A percentile compares a stretch with the other conserved stretches of the same genome.
phyloP scores from a whole-genome alignment of 2,797 vertebrate genomes.

The Dendrocincla fuliginosa region DNA sequence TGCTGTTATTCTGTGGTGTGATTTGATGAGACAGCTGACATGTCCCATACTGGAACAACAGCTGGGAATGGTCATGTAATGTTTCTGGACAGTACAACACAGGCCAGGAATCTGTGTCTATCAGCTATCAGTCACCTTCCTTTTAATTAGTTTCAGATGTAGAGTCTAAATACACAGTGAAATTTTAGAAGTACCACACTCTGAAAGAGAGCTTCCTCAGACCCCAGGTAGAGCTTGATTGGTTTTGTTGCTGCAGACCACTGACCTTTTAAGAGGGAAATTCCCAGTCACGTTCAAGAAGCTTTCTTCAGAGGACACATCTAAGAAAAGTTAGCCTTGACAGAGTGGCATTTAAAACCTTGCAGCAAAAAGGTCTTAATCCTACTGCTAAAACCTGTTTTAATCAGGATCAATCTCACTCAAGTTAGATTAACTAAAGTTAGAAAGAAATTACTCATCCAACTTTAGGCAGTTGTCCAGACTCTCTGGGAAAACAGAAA shows the following conservation, averaged over 20 bases:
- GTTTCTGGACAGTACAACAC: conserved; percentile 21
- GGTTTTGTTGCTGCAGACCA: neutral
- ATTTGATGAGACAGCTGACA: conserved; percentile 48
- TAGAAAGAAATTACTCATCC: neutral
- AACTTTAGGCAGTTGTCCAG: neutral
- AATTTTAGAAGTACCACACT: neutral
- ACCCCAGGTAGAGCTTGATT: neutral
- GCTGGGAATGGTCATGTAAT: conserved; percentile 51
- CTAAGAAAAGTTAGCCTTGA: neutral
- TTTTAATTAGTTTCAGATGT: conserved; percentile 40
- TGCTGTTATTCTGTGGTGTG: conserved; percentile 4
- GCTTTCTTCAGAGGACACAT: neutral
- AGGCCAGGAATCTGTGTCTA: conserved; percentile 29
- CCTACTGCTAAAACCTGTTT: neutral
- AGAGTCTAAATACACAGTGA: neutral
- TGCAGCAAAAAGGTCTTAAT: neutral
- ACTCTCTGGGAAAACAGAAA: neutral
- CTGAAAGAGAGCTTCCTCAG: neutral
- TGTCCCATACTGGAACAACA: conserved; percentile 20
- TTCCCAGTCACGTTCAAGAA: neutral
- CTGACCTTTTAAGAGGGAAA: neutral
- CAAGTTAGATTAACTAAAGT: neutral
- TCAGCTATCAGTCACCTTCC: conserved; percentile 26
- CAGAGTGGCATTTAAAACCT: neutral
- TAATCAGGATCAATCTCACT: neutral